Percentiles rank a stretch among this genome's conserved stretches.
Evolutionary conservation across 1,140 invertebrate genomes (phyloP).

Genomic region (Psix sp.): DNA sequence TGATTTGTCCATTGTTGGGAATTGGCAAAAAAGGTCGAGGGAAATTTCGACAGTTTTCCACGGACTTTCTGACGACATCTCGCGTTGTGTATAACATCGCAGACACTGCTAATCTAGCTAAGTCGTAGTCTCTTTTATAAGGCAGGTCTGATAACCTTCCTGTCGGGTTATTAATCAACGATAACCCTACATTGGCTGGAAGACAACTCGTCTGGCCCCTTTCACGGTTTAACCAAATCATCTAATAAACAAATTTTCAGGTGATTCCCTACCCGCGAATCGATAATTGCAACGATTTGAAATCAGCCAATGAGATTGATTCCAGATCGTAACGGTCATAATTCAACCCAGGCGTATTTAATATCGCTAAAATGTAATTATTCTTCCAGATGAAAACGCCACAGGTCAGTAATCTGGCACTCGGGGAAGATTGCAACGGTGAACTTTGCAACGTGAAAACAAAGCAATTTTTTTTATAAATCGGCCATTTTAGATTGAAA

Average conservation of each 20-base stretch:
- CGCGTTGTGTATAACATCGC: slow-evolving; percentile 60
- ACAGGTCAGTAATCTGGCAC: slow-evolving; percentile 57
- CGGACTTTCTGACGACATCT: background rate
- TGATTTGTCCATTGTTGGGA: no score
- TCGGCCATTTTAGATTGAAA: no score
- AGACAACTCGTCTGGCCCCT: slow-evolving; percentile 54
- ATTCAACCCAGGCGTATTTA: no score
- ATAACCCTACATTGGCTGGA: slow-evolving; percentile 65
- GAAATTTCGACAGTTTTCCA: no score
- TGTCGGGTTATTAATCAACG: slow-evolving; percentile 63
- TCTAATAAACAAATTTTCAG: slow-evolving; percentile 7
- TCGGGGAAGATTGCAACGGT: slow-evolving; percentile 59
- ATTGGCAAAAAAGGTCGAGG: no score
- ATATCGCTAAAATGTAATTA: slow-evolving; percentile 49
- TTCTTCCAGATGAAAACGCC: slow-evolving; percentile 49
- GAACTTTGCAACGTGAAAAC: slow-evolving; percentile 60
- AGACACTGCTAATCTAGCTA: slow-evolving; percentile 63
- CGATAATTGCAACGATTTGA: no score
- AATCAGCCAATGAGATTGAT: no score
- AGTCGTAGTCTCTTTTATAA: slow-evolving; percentile 69
- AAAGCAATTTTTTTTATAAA: slow-evolving; percentile 45
- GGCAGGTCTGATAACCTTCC: slow-evolving; percentile 69
- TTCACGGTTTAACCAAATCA: slow-evolving; percentile 17
- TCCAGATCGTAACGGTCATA: no score
- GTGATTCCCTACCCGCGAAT: background rate